Evolutionary conservation across 2,113 vertebrate genomes (phyloP).

Genomic region (Sylvietta virens): DNA sequence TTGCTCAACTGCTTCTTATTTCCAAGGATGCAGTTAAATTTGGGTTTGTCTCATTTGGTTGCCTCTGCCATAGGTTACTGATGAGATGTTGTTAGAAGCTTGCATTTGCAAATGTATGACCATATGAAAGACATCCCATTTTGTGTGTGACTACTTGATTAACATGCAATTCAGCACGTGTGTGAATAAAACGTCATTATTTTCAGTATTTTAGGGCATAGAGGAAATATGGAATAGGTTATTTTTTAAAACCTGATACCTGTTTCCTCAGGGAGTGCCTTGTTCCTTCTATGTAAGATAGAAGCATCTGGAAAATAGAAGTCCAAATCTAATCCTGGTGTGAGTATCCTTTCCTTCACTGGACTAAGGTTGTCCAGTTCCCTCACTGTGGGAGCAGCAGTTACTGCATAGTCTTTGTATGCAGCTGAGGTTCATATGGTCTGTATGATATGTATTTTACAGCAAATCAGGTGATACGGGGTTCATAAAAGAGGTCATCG

Average conservation of each 20-base stretch:
- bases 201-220: background rate
- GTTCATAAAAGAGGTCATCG: background rate
- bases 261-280: background rate
- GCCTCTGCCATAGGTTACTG: background rate
- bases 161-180: background rate
- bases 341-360: background rate
- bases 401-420: fast-evolving
- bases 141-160: background rate
- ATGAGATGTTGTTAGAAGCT: background rate
- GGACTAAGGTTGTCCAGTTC: background rate
- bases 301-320: background rate
- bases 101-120: background rate
- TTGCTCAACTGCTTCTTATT: background rate
- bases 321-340: background rate
- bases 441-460: background rate
- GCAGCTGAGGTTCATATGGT: background rate
- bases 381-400: background rate
- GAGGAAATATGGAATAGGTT: background rate
- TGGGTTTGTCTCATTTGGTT: background rate
- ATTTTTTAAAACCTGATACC: background rate
- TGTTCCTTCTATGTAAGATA: background rate
- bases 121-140: background rate
- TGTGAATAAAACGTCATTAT: background rate
- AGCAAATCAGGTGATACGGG: background rate
- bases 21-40: background rate